Evolutionary conservation across 2,113 vertebrate genomes (phyloP), one percentile per base, ranked within the genome.

Genomic region (Pterocles burchelli): DNA sequence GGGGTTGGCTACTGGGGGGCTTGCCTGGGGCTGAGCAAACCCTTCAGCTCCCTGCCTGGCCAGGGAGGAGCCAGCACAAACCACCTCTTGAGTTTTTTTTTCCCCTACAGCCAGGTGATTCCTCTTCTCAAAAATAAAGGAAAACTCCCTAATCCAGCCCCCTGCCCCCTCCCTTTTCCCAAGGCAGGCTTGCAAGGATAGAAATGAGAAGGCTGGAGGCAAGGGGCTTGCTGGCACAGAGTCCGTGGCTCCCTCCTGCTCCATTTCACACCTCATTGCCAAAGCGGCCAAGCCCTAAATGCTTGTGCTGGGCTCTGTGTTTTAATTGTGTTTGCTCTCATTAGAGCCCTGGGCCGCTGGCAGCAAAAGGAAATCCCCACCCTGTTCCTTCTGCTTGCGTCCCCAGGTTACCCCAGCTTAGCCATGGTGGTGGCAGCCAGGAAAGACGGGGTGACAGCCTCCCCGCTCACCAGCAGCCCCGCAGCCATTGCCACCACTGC

Each of bases 301-400:
- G 2, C 68, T 85, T 72, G 45, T 1, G 0, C 46, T 52, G 52
- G 13, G 4, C 54, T 83, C 55, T 82, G 0, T 33, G 7, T 92
- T 85, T 95, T 95, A 72, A 63, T 78, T 85, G 45, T 89, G 68
- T 94, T 96, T 93, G 65, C 45, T 93, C 45, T 85, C 18, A n/a
- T 61, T 88, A 88, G 55, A 85, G 89, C 58, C 45, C n/a, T 43
- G 67, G 54, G 85, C 74, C 36, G 29, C 11, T 0, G 4, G 36
- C 24, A 73, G 71, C 71, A 28, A 57, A 51, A 68, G 52, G 72
- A 93, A 81, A 66, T 86, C 74, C 26, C 72, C 55, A 77, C 52
- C 78, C 80, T 79, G 45, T 43, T 71, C 49, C 31, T 68, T 87
- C 68, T 90, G 6, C 68, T 90, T 74, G 13, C 3, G 2, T 88